Conservation (phyloP, 2,113 vertebrate genomes). For the Odontesthes bonariensis region DNA sequence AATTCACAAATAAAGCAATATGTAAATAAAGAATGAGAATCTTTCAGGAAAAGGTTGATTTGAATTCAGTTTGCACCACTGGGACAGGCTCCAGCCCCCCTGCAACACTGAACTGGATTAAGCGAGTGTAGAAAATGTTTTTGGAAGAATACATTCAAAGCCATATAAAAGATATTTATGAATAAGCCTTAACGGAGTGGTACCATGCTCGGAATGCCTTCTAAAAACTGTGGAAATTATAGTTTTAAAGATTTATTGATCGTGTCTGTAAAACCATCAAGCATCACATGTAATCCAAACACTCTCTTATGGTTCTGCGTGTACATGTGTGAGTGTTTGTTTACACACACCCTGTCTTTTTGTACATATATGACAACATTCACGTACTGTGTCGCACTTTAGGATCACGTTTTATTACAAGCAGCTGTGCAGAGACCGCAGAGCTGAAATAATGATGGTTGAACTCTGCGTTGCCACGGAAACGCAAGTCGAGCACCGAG, state of each 20-base stretch:
- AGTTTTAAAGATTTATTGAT: neutral
- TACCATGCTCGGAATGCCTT: too few relatives aligned
- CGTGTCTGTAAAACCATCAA: neutral
- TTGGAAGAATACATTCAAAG: too few relatives aligned
- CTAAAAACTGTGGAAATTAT: neutral
- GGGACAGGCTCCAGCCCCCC: too few relatives aligned
- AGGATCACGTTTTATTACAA: slow-evolving; percentile 49
- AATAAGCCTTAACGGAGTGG: too few relatives aligned
- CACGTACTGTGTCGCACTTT: slow-evolving; percentile 7
- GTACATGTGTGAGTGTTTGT: neutral
- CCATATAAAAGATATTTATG: too few relatives aligned
- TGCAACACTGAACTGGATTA: too few relatives aligned
- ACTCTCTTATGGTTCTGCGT: neutral
- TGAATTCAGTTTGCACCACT: too few relatives aligned
- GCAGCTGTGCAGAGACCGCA: slow-evolving; percentile 56
- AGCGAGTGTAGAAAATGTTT: too few relatives aligned
- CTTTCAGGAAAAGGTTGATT: too few relatives aligned
- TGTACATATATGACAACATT: slow-evolving; percentile 5
- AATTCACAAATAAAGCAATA: too few relatives aligned
- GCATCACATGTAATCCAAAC: neutral
- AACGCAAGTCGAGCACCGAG: slow-evolving; percentile 12
- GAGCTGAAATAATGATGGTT: slow-evolving; percentile 35
- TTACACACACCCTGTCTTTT: neutral
- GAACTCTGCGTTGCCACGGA: slow-evolving; percentile 34
- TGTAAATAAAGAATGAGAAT: too few relatives aligned